A percentile compares a stretch with the other conserved stretches of the same genome.
These are phyloP conservation scores for Tetraodon nigroviridis DNA, from an alignment of 2,113 vertebrate species.

Conservation along the genomic window DNA sequence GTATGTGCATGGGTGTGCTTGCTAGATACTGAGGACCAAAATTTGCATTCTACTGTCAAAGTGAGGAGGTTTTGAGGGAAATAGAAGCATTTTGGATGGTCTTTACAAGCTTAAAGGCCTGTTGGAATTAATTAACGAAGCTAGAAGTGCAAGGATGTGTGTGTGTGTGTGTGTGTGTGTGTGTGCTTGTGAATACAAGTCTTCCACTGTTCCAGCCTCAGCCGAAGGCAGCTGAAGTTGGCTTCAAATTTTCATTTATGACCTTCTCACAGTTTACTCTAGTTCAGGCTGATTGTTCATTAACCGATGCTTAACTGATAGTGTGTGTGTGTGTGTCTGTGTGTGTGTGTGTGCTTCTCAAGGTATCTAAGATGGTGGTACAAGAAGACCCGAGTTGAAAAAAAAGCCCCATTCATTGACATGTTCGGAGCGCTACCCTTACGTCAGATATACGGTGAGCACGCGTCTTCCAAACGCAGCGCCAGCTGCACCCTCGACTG, in stretches of 20 bases:
- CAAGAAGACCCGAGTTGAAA: constrained; percentile 88
- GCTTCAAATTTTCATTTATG: not conserved
- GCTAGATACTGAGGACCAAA: not conserved
- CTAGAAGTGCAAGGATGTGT: not conserved
- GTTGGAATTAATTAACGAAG: no score
- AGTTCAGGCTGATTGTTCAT: no score
- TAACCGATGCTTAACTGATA: not conserved
- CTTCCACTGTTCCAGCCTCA: constrained; percentile 12
- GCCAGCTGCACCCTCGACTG: no score
- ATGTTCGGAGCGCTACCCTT: constrained; percentile 82
- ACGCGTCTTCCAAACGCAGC: no score
- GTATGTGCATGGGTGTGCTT: not conserved
- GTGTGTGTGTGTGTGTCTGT: not conserved
- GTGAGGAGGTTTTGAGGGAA: no score
- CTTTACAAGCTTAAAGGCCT: no score
- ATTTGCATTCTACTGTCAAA: not conserved
- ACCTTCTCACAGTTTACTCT: not conserved
- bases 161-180: not conserved
- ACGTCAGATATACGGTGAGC: constrained; percentile 91
- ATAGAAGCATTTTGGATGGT: no score
- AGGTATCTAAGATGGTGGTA: constrained; percentile 96
- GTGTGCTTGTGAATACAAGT: not conserved
- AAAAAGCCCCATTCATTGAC: constrained; percentile 91
- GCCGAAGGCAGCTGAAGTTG: constrained; percentile 29
- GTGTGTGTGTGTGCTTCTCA: constrained; percentile 4